These are phyloP conservation scores for Chironomus riparius DNA, from an alignment of 2,888 invertebrate species.

Conservation along the genomic window DNA sequence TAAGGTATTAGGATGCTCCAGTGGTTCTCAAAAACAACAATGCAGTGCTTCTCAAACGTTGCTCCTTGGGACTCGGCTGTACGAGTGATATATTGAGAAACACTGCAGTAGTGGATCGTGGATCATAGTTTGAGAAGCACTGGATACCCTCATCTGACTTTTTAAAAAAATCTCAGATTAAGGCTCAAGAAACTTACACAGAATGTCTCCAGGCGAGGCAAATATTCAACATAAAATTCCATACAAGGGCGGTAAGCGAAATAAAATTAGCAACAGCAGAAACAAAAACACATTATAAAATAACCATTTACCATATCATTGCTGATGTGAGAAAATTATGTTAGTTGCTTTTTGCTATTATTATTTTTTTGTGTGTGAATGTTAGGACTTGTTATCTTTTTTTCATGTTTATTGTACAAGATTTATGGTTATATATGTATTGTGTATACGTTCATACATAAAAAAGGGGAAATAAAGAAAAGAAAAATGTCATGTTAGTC, in stretches of 20 bases:
- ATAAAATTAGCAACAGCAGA: slow-evolving; percentile 13
- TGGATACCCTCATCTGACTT: no score
- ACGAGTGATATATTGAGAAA: no score
- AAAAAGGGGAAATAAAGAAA: not conserved
- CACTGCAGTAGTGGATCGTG: no score
- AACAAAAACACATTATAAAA: slow-evolving; percentile 25
- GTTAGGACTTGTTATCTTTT: not conserved
- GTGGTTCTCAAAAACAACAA: no score
- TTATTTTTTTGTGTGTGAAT: slow-evolving; percentile 8
- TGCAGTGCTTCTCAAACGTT: no score
- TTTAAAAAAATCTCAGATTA: not conserved
- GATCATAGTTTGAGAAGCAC: no score
- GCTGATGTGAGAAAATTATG: slow-evolving; percentile 26
- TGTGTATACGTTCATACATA: no score
- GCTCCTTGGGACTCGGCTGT: no score
- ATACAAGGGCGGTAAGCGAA: not conserved
- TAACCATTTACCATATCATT: slow-evolving; percentile 21
- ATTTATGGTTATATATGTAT: not conserved
- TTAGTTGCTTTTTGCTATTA: slow-evolving; percentile 7
- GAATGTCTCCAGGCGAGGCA: not conserved
- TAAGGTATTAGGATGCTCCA: no score
- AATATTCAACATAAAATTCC: not conserved
- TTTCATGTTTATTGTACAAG: slow-evolving; percentile 4
- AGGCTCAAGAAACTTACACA: no score
- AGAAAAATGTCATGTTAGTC: slow-evolving; percentile 26